These are phyloP conservation scores for Diaphora mendica DNA, from an alignment of 2,888 invertebrate genomes.

Conservation along the genomic window DNA sequence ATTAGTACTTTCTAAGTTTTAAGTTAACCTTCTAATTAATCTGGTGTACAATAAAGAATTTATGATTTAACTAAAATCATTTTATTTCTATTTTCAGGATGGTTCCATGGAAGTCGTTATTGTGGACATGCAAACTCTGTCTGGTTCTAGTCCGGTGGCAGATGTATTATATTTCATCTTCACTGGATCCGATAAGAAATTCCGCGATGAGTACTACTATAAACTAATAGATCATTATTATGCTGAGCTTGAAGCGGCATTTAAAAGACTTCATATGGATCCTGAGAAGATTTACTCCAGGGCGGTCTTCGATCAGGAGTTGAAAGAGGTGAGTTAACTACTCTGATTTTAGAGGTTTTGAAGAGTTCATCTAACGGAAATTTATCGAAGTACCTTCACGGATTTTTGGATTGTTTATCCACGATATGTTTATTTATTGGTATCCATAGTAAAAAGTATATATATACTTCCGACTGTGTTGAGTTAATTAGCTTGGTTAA, in stretches of 20 bases:
- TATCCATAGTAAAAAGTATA: too few species aligned
- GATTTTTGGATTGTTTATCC: too few species aligned
- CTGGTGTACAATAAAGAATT: too few species aligned
- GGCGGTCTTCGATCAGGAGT: conserved; percentile 60
- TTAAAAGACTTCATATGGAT: conserved; percentile 54
- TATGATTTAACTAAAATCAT: too few species aligned
- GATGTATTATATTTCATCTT: conserved; percentile 71
- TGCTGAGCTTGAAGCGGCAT: conserved; percentile 49
- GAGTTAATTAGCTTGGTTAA: too few species aligned
- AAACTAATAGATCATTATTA: conserved; percentile 55
- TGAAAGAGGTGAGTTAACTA: conserved; percentile 53
- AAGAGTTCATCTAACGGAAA: too few species aligned
- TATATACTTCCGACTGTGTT: too few species aligned
- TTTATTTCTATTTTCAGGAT: conserved; percentile 49
- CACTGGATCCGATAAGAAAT: conserved; percentile 63
- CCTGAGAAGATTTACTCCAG: conserved; percentile 22
- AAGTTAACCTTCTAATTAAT: too few species aligned
- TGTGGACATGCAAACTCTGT: conserved; percentile 68
- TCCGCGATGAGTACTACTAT: conserved; percentile 56
- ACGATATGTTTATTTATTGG: too few species aligned
- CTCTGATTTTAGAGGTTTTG: too few species aligned
- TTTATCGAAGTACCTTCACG: too few species aligned
- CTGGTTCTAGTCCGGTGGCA: conserved; percentile 54
- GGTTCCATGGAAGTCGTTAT: conserved; percentile 50
- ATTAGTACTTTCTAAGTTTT: too few species aligned